A percentile compares a stretch with the other conserved stretches of the same genome.
Conservation (phyloP, 2,797 vertebrate species). For the Microctenopoma stevenorrisi region DNA sequence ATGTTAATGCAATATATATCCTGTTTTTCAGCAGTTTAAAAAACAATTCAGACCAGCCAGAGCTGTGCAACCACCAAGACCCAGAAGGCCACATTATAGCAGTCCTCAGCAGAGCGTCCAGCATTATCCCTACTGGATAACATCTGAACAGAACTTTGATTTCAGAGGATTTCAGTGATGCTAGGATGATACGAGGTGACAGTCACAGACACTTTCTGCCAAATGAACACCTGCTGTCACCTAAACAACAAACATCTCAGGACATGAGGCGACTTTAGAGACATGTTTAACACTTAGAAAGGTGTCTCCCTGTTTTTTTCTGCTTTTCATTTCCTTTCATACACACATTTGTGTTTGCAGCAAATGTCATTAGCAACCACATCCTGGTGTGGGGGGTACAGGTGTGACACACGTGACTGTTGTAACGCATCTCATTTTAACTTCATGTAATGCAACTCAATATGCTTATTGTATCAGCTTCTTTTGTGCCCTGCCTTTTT, state of each 20-base stretch:
- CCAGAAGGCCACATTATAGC: background rate
- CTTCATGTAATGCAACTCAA: background rate
- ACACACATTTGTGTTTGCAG: constrained; percentile 29
- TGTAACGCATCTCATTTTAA: constrained; percentile 9
- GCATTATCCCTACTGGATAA: constrained; percentile 25
- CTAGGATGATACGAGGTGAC: background rate
- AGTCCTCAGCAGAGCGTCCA: background rate
- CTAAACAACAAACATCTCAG: background rate
- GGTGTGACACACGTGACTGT: background rate
- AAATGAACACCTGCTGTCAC: background rate
- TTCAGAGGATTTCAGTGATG: constrained; percentile 15
- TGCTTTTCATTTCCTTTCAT: constrained; percentile 39
- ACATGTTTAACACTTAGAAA: background rate
- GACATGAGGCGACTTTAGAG: background rate
- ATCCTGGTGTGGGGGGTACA: constrained; percentile 50
- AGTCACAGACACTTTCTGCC: too few species aligned
- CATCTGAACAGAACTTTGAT: background rate
- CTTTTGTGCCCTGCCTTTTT: background rate
- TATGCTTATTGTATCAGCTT: background rate
- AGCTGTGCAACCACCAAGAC: background rate
- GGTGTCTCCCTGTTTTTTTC: background rate
- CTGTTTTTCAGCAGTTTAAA: constrained; percentile 56
- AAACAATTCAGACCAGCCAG: constrained; percentile 32
- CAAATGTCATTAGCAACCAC: constrained; percentile 52
- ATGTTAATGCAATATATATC: background rate